Evolutionary conservation across 2,888 invertebrate genomes (phyloP), one percentile per base, ranked within the genome.

Genomic region (Morpho helenor): DNA sequence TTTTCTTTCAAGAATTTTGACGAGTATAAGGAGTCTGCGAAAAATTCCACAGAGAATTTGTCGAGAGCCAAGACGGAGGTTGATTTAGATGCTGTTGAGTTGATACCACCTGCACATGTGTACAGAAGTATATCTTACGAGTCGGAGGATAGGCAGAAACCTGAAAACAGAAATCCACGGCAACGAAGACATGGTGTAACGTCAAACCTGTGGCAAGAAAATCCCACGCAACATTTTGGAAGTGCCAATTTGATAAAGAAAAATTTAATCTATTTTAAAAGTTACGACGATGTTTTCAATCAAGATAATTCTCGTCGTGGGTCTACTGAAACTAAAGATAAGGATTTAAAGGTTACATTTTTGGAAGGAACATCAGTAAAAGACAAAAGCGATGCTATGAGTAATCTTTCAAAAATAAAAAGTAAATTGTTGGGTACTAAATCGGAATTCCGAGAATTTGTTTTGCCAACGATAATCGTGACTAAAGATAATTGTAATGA

Each of bases 81-180:
- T 60, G 67, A 69, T 56, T 9, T 57, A 44, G 58, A 54, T 49
- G 57, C 8, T 40, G 48, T 59, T 46, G 53, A 57, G 39, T 39
- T 41, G 41, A 47, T 41, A 10, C 59, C 51, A 54, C 57, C 64
- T 53, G 55, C 70, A 71, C 65, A 61, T 43, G 70, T 73, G 22
- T 75, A 77, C 57, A 81, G 79, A 64, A 74, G 73, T 60, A 76
- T 80, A 66, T 74, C 76, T 56, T 64, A 72, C 50, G 76, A 73
- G 42, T 64, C 40, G 6, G 71, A 66, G 49, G 64, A 67, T 23
- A 67, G 62, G 0, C 69, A 65, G 4, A 64, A 59, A 31, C 66
- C 66, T 10, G 63, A 64, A 23, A 43, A 52, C 8, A 43, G 44
- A 52, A 66, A 52, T 63, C 63, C 67, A 55, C 76, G 80, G 41